Evolutionary conservation across 1,140 invertebrate species (phyloP).

Genomic region (Halictus rubicundus): DNA sequence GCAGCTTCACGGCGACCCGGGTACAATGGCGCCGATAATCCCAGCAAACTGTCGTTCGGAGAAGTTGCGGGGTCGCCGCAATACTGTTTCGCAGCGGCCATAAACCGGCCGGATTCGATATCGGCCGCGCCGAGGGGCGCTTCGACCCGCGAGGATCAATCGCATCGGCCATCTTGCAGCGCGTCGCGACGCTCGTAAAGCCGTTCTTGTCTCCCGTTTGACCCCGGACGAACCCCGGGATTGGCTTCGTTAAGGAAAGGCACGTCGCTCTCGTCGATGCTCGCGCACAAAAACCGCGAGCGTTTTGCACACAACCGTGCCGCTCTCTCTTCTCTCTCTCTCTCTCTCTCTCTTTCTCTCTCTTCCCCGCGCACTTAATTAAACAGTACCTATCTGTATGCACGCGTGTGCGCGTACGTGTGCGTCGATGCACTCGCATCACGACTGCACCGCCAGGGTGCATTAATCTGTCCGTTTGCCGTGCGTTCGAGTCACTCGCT

Average conservation of each 20-base stretch:
- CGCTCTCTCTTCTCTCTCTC: too few species aligned
- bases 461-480: conserved; percentile 44
- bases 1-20: too few species aligned
- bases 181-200: neutral
- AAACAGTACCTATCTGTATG: neutral
- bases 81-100: neutral
- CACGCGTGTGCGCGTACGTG: neutral
- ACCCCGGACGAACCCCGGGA: conserved; percentile 56
- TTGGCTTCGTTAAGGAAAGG: conserved; percentile 65
- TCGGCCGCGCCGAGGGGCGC: neutral
- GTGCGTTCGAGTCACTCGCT: neutral
- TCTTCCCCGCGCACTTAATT: neutral
- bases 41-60: neutral
- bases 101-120: conserved; percentile 12
- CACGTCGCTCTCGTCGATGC: conserved; percentile 36
- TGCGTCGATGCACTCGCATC: neutral
- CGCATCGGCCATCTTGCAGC: conserved; percentile 38
- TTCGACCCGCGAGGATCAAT: conserved; percentile 38
- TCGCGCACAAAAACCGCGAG: conserved; percentile 23
- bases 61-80: neutral
- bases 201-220: conserved; percentile 47
- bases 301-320: neutral
- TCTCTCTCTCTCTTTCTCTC: too few species aligned
- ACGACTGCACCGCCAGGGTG: neutral
- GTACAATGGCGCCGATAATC: neutral